Base-by-base conservation (phyloP, 1,140 invertebrate genomes). In the Pomacea maculata region DNA sequence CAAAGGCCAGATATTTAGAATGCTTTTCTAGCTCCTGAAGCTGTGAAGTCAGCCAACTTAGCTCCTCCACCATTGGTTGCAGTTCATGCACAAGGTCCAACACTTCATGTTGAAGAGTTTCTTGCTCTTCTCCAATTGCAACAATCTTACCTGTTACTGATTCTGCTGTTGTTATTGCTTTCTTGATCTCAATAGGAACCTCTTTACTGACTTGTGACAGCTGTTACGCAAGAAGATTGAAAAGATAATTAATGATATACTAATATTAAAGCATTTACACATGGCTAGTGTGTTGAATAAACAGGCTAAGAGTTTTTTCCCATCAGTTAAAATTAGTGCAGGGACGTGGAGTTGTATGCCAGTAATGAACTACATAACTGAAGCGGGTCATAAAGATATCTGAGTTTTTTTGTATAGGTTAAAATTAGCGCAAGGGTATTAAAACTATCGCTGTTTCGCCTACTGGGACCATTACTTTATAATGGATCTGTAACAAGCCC, bases 1-100 rank as follows among this genome's bases (percentile, higher is more conserved):
- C 88, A 57, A 94, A 92, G 80, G 93, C 92, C 25, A 95, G 88
- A 89, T 96, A 95, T 64, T 93, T 92, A 25, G 93, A 87, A 34
- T 93, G 90, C 79, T 92, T 92, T 84, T 95, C 93, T 70, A 95
- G 90, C 77, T 94, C 92, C 52, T 92, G 89, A 68, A 95, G 92
- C 85, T 94, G 93, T 52, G 93, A 88, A 8, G 94, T 89, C 75
- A 93, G 87, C 81, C 90, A 88, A 71, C 92, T 88, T 5, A 94
- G 87, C 21, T 93, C 87, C 17, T 88, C 88, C 52, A 93, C 87
- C 29, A 91, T 85, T 17, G 92, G 91, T 78, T 93, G 89, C 78
- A 93, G 91, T 80, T 93, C 87, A 21, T 89, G 81, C 4, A 93
- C 87, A 81, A 92, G 91, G 45, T 92, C 85, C 34, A 92, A 84